These are phyloP conservation scores for Leptodactylus fuscus DNA, from an alignment of 2,113 vertebrate genomes.

Conservation along the genomic window DNA sequence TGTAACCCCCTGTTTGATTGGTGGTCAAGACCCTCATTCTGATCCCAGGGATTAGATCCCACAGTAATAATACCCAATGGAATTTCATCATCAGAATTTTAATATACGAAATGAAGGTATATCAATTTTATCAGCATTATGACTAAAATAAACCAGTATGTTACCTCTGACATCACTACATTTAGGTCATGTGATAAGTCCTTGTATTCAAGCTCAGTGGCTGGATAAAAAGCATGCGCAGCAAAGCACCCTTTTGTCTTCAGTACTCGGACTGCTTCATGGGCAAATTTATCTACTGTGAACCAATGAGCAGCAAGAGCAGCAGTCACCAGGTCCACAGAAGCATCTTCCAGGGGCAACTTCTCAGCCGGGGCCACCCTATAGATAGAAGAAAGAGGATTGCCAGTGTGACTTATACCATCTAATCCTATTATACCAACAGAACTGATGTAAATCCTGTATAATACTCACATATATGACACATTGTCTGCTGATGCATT, in stretches of 20 bases:
- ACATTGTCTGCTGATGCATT: not conserved
- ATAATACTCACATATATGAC: conserved; percentile 2
- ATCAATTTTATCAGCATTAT: no score
- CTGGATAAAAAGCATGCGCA: not conserved
- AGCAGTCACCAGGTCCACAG: conserved; percentile 76
- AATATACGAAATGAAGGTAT: no score
- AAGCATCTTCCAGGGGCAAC: conserved; percentile 72
- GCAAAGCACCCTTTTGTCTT: conserved; percentile 25
- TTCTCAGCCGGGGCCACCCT: conserved; percentile 78
- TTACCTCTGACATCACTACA: not conserved
- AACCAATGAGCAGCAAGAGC: conserved; percentile 86
- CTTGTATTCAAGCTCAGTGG: not conserved
- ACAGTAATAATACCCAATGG: no score
- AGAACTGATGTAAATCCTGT: not conserved
- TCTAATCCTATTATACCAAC: not conserved
- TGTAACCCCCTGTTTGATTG: no score
- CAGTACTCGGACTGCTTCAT: conserved; percentile 66
- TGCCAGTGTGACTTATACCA: not conserved
- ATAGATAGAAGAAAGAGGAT: not conserved
- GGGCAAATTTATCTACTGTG: conserved; percentile 70
- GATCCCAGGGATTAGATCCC: no score
- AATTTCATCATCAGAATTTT: no score
- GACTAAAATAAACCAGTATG: not conserved
- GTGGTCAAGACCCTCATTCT: no score
- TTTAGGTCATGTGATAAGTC: not conserved